Conservation (phyloP, 2,888 invertebrate genomes). For the Spilarctia lutea region DNA sequence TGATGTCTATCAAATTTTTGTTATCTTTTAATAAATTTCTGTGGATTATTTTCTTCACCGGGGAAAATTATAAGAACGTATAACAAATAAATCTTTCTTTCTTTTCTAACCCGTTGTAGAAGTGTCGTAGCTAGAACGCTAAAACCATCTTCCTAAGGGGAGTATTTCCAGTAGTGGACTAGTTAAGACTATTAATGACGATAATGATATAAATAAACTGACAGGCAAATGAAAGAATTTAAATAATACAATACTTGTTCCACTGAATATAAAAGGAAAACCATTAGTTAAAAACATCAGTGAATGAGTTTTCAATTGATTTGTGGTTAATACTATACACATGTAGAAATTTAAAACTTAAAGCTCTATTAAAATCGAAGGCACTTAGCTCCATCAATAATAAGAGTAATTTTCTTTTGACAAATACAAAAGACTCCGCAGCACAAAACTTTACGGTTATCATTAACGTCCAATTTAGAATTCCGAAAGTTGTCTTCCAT, state of each 20-base stretch:
- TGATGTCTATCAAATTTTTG: too few relatives aligned
- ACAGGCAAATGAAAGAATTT: not conserved
- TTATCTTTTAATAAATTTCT: too few relatives aligned
- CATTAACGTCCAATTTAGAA: slow-evolving; percentile 13
- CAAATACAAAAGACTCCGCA: not conserved
- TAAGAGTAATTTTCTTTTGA: not conserved
- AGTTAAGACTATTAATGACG: too few relatives aligned
- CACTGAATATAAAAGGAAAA: not conserved
- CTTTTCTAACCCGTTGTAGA: too few relatives aligned
- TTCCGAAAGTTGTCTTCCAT: slow-evolving; percentile 20
- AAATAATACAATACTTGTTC: too few relatives aligned
- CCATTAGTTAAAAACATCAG: not conserved
- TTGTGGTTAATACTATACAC: not conserved
- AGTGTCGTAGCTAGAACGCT: too few relatives aligned
- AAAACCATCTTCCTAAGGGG: too few relatives aligned
- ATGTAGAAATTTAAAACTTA: not conserved
- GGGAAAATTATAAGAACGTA: too few relatives aligned
- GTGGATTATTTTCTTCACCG: too few relatives aligned
- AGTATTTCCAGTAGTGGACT: too few relatives aligned
- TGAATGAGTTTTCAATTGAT: not conserved
- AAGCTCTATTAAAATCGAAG: not conserved
- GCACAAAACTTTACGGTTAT: slow-evolving; percentile 8
- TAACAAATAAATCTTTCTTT: too few relatives aligned
- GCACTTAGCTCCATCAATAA: not conserved
- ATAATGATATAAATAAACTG: not conserved